Base-by-base conservation (phyloP, 2,113 vertebrate species). In the Rhabdomys dilectus region DNA sequence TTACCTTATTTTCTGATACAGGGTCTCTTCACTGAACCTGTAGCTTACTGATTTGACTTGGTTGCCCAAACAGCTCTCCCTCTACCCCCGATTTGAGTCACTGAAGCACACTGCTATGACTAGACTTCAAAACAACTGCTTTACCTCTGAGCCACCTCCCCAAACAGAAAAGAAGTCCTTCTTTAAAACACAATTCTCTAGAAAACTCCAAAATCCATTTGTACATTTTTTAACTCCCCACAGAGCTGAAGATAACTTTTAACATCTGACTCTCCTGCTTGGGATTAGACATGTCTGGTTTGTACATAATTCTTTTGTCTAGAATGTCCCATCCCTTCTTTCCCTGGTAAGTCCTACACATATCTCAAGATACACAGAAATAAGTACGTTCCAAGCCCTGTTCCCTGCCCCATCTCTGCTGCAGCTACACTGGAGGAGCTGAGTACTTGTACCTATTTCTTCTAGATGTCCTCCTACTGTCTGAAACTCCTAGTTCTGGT, bases 201-300 rank as follows among this genome's bases (percentile, higher is more conserved):
- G 45, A 89, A 88, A 93, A 89, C 24, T n/a, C n/a, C 11, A 64
- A 70, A 92, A 72, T n/a, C 48, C 64, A 87, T n/a, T 3, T 91
- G 42, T 42, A 73, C 34, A 81, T 3, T 31, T 56, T 60, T 85
- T 84, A 60, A 62, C 13, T 42, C 13, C 22, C 22, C 60, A 84
- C 62, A n/a, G 26, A 10, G 56, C n/a, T 29, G 24, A 42, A 84
- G 24, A 84, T 42, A n/a, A 84, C 15, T 8, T 29, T 84, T 84
- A 84, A 84, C 56, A 84, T 60, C 12, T 42, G 58, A 17, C 42
- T 58, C n/a, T 84, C 56, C 22, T 62, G 24, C 56, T 24, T 62
- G n/a, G 22, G 12, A 26, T 60, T 62, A 84, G 80, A 29, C 3
- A 84, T n/a, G 31, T 31, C 42, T 68, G 85, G 19, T 29, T 45